Evolutionary conservation across 2,797 vertebrate species (phyloP).

Genomic region (Zenarchopterus dispar): DNA sequence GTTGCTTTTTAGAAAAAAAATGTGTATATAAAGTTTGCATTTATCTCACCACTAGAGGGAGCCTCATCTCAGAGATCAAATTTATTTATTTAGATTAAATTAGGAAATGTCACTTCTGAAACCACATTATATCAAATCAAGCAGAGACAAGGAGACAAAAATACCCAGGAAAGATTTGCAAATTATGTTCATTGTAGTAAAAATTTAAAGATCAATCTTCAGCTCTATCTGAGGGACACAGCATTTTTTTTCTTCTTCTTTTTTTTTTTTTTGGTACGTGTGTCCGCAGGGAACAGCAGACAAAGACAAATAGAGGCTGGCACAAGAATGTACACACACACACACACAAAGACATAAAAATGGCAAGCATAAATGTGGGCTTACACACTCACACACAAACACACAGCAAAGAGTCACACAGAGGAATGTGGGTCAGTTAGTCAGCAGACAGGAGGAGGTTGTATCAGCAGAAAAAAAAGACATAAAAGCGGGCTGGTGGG

Average conservation of each 20-base stretch:
- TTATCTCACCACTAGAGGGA: conserved; percentile 69
- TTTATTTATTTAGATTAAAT: conserved; percentile 40
- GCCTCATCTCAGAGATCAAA: conserved; percentile 18
- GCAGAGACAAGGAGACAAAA: conserved; percentile 11
- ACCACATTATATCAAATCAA: conserved; percentile 26
- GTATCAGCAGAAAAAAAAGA: conserved; percentile 75
- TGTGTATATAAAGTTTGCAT: too few species aligned
- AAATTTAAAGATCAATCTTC: conserved; percentile 53
- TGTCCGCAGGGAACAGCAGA: background rate
- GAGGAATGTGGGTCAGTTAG: conserved; percentile 81
- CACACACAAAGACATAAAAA: conserved; percentile 16
- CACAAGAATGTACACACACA: conserved; percentile 13
- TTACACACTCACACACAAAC: conserved; percentile 32
- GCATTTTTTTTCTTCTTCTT: conserved; percentile 23
- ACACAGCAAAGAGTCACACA: conserved; percentile 59
- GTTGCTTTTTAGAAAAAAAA: background rate
- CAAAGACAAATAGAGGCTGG: conserved; percentile 36
- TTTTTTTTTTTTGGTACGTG: too few species aligned
- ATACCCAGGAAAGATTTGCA: conserved; percentile 51
- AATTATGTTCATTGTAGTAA: conserved; percentile 51
- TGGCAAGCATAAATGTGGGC: conserved; percentile 43
- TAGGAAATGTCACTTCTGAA: conserved; percentile 42
- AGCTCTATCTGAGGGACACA: conserved; percentile 55
- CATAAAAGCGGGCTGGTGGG: conserved; percentile 48
- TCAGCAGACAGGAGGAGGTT: conserved; percentile 78